Percentiles rank a stretch among this genome's conserved stretches.
Evolutionary conservation across 2,797 vertebrate genomes (phyloP).

Genomic region (Nyctalus aviator): DNA sequence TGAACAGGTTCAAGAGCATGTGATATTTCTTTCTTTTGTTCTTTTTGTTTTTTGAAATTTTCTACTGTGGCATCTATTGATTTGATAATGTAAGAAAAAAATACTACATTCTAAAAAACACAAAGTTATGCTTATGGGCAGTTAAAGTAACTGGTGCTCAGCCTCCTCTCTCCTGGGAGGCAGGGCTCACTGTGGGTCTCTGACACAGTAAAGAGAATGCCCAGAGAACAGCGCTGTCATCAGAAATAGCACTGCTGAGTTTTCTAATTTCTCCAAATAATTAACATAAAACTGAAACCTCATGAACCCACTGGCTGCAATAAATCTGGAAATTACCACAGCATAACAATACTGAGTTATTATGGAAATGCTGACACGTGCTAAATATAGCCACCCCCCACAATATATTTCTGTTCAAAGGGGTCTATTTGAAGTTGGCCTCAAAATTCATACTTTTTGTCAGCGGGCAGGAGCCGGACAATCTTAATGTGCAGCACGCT

Average conservation of each 20-base stretch:
- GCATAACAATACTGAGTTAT: slow-evolving; percentile 87
- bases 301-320: slow-evolving; percentile 83
- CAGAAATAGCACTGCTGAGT: slow-evolving; percentile 54
- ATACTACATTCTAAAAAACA: not conserved
- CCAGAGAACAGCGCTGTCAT: slow-evolving; percentile 39
- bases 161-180: not conserved
- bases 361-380: slow-evolving; percentile 84
- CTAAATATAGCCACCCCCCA: slow-evolving; percentile 87
- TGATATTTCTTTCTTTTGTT: not conserved
- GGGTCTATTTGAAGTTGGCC: slow-evolving; percentile 86
- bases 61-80: not conserved
- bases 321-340: slow-evolving; percentile 85
- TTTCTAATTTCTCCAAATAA: slow-evolving; percentile 83
- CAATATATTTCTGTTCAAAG: slow-evolving; percentile 86
- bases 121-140: not conserved
- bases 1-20: slow-evolving; percentile 11
- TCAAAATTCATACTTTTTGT: slow-evolving; percentile 85
- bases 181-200: not conserved
- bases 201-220: not conserved
- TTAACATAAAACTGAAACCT: slow-evolving; percentile 84
- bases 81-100: slow-evolving; percentile 43
- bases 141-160: not conserved
- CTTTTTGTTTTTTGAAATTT: slow-evolving; percentile 14
- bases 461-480: slow-evolving; percentile 83
- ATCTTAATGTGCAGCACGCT: slow-evolving; percentile 85